Conservation (phyloP, 2,888 invertebrate genomes). For the Torymus auratus region DNA sequence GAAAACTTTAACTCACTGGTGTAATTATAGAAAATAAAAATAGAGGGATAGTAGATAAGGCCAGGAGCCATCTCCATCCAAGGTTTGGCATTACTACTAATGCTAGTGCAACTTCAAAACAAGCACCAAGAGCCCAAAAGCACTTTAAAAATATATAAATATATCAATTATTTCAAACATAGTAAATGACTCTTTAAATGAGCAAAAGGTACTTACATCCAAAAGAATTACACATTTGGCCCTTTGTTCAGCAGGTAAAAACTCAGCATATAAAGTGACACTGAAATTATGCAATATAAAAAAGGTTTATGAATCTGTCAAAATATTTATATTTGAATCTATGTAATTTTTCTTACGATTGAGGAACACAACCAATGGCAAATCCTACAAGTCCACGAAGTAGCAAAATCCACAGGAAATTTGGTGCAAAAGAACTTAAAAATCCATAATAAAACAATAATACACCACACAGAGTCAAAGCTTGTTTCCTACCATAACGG, state of each 20-base stretch:
- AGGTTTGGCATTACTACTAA: conserved; percentile 93
- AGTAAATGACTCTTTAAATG: background rate
- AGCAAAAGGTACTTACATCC: conserved; percentile 83
- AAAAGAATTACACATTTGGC: conserved; percentile 96
- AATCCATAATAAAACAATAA: conserved; percentile 94
- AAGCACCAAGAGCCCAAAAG: conserved; percentile 97
- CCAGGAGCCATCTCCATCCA: conserved; percentile 94
- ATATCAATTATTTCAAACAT: conserved; percentile 3
- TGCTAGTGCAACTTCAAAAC: conserved; percentile 93
- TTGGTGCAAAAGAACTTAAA: conserved; percentile 92
- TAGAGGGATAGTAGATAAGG: conserved; percentile 93
- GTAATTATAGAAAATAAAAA: conserved; percentile 89
- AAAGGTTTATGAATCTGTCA: conserved; percentile 30
- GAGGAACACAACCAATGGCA: conserved; percentile 97
- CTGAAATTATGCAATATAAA: conserved; percentile 77
- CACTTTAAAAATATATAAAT: conserved; percentile 79
- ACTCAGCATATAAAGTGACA: conserved; percentile 96
- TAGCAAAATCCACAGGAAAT: conserved; percentile 92
- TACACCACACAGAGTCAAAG: conserved; percentile 93
- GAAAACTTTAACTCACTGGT: conserved; percentile 81
- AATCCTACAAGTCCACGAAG: conserved; percentile 96
- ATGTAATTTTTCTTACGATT: conserved; percentile 86
- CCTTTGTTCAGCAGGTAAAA: conserved; percentile 94
- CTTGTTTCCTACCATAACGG: conserved; percentile 94
- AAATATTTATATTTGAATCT: conserved; percentile 28